These are phyloP conservation scores for Neodiprion virginianus DNA, from an alignment of 1,140 invertebrate species.

Conservation along the genomic window DNA sequence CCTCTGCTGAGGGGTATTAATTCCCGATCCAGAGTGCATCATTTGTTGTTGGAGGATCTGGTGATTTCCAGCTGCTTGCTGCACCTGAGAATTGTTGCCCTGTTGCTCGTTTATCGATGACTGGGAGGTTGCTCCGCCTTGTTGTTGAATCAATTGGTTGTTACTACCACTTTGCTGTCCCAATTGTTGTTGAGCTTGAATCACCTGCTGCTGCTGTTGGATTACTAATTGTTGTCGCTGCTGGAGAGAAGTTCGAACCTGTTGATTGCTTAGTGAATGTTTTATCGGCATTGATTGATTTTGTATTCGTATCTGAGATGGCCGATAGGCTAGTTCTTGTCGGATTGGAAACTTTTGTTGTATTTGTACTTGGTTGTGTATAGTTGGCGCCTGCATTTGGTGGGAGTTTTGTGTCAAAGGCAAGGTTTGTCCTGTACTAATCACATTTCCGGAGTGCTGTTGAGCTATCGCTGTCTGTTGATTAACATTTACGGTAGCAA, in stretches of 20 bases:
- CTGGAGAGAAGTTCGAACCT: conserved; percentile 49
- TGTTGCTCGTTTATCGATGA: conserved; percentile 43
- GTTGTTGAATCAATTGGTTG: conserved; percentile 34
- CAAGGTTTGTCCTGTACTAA: background rate
- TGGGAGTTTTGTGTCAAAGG: conserved; percentile 3
- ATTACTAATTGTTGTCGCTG: conserved; percentile 45
- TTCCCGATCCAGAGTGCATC: conserved; percentile 34
- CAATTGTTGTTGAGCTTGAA: conserved; percentile 27
- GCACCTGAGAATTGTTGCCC: conserved; percentile 42
- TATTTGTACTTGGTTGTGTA: conserved; percentile 58
- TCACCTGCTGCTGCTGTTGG: conserved; percentile 43
- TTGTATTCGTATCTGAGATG: conserved; percentile 46
- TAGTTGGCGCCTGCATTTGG: conserved; percentile 32
- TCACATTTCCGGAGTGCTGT: conserved; percentile 16
- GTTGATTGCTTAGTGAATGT: conserved; percentile 55
- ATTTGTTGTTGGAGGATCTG: conserved; percentile 45
- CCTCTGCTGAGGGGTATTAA: conserved; percentile 51
- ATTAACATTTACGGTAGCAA: conserved; percentile 53
- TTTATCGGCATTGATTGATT: conserved; percentile 43
- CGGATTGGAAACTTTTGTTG: conserved; percentile 56
- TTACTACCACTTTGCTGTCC: conserved; percentile 29
- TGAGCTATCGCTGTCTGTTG: conserved; percentile 37
- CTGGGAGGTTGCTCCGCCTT: conserved; percentile 40
- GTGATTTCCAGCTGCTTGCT: conserved; percentile 40
- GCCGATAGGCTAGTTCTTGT: conserved; percentile 50